phyloP scores from a whole-genome alignment of 2,113 vertebrate genomes.

The Salvelinus namaycush region DNA sequence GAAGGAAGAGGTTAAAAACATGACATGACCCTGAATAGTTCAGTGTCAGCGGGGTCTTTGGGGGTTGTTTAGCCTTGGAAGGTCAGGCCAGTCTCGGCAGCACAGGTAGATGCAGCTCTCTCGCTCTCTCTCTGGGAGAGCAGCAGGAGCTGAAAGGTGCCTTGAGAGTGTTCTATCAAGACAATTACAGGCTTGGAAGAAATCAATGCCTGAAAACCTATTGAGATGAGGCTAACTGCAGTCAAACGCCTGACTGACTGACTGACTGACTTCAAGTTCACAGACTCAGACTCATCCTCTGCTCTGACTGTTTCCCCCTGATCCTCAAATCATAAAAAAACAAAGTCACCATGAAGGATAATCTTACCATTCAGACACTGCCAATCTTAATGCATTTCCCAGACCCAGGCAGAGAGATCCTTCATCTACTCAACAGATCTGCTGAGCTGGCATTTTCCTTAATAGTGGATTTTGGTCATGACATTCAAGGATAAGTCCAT shows the following conservation, averaged over 20 bases:
- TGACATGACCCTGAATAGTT: conserved; percentile 43
- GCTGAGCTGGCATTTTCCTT: conserved; percentile 21
- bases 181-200: conserved; percentile 8
- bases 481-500: conserved; percentile 1
- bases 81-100: background rate
- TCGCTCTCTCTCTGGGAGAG: background rate
- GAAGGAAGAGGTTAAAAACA: conserved; percentile 34
- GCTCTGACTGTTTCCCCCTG: background rate
- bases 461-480: background rate
- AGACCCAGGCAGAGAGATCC: conserved; percentile 18
- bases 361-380: conserved; percentile 31
- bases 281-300: background rate
- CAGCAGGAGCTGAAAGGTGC: conserved; percentile 24
- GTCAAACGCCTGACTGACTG: conserved; percentile 31
- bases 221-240: no score
- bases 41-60: conserved; percentile 45
- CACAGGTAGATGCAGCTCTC: no score
- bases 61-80: conserved; percentile 3
- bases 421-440: background rate
- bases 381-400: conserved; percentile 42
- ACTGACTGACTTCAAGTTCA: conserved; percentile 34
- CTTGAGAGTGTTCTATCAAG: background rate
- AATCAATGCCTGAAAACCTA: background rate
- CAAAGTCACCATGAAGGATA: conserved; percentile 16
- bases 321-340: conserved; percentile 37